A percentile compares a stretch with the other conserved stretches of the same genome.
These are phyloP conservation scores for Drosophila elegans DNA, from an alignment of 1,140 invertebrate species.

Conservation along the genomic window DNA sequence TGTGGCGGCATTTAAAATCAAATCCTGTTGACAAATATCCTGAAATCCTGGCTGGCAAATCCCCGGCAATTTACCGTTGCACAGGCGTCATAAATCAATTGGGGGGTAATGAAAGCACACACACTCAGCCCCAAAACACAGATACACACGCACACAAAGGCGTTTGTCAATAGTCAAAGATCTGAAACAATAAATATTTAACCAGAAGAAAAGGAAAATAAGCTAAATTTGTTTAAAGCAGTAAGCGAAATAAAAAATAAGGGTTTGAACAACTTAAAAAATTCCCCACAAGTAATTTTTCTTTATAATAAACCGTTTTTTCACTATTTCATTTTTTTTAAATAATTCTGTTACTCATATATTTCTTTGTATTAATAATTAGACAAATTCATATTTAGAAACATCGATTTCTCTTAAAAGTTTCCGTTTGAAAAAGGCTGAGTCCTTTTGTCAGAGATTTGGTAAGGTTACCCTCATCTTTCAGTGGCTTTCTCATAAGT, in stretches of 20 bases:
- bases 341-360: too few species aligned
- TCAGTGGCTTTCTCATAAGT: background rate
- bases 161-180: constrained; percentile 42
- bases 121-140: constrained; percentile 16
- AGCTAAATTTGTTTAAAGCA: too few species aligned
- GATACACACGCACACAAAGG: constrained; percentile 8
- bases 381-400: constrained; percentile 15
- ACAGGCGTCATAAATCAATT: constrained; percentile 68
- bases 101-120: constrained; percentile 51
- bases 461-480: background rate
- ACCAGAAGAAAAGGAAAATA: background rate
- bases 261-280: too few species aligned
- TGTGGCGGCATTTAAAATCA: constrained; percentile 54
- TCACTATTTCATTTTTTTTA: too few species aligned
- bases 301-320: too few species aligned
- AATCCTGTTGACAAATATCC: constrained; percentile 65
- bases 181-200: constrained; percentile 31
- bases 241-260: too few species aligned
- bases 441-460: background rate
- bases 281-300: too few species aligned
- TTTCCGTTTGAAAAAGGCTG: background rate
- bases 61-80: constrained; percentile 47
- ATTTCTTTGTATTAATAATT: background rate
- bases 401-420: background rate
- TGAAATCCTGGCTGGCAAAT: constrained; percentile 48